Base-by-base conservation (phyloP, 2,888 invertebrate species). In the Drosophila phalerata region DNA sequence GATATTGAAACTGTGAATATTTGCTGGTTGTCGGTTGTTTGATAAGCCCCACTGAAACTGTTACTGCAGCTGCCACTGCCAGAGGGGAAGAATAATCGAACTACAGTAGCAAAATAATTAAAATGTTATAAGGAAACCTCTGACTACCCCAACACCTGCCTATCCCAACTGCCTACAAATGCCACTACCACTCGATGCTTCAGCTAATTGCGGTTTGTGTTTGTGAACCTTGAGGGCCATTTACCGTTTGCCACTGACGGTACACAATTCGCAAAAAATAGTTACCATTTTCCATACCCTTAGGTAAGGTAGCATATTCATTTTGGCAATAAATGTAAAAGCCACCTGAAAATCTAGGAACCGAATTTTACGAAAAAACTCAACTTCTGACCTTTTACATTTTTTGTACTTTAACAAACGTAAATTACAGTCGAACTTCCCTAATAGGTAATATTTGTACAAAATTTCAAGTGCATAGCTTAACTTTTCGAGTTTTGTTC, bases 1-100 rank as follows among this genome's bases (percentile, higher is more conserved):
- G 86, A 77, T 75, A 85, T 83, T 78, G 75, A 57, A 80, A 83
- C 28, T 62, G 17, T 47, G 19, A 22, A 42, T 19, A 6, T 71
- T 85, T 76, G 69, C 68, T 57, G 45, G 11, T 34, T 72, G 66
- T 71, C 64, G 65, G 51, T 64, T 75, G 84, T 80, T 86, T 80
- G 81, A 83, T 69, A 37, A 60, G 40, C 25, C 52, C 34, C 56
- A 30, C 9, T 37, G 43, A n/a, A 30, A 19, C 55, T 34, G 53
- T 34, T 45, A 28, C 40, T 43, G 11, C 37, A 15, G 30, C 37
- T 45, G 57, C 57, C 38, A 11, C 15, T 32, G 51, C n/a, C n/a
- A 34, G 43, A 38, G 52, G 63, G 45, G 56, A 48, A 56, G 43
- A 37, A 61, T 65, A 79, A 79, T 69, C 62, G 79, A 76, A 69